These are phyloP conservation scores for Chalcosyrphus nemorum DNA, from an alignment of 2,888 invertebrate species.

Conservation along the genomic window DNA sequence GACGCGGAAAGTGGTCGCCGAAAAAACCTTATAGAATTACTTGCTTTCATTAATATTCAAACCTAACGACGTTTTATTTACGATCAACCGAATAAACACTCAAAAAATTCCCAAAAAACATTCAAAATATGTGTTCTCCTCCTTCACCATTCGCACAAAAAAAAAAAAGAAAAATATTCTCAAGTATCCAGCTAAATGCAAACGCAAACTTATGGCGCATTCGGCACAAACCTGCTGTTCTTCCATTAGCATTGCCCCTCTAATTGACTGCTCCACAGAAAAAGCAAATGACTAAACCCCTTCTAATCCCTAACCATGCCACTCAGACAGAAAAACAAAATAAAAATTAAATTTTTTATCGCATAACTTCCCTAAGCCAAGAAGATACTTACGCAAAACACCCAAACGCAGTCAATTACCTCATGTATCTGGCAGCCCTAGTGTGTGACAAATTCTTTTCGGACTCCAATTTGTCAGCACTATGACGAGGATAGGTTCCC, in stretches of 20 bases:
- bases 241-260: slow-evolving; percentile 40
- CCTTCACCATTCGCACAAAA: slow-evolving; percentile 10
- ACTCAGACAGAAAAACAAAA: too few relatives aligned
- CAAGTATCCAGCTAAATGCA: slow-evolving; percentile 24
- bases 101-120: slow-evolving; percentile 34
- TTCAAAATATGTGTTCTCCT: slow-evolving; percentile 35
- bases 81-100: slow-evolving; percentile 25
- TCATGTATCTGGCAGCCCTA: slow-evolving; percentile 16
- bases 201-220: slow-evolving; percentile 34
- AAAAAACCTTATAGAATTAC: not conserved
- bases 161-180: slow-evolving; percentile 1
- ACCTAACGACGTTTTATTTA: slow-evolving; percentile 35
- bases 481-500: slow-evolving; percentile 24
- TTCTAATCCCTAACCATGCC: not conserved
- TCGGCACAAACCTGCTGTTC: slow-evolving; percentile 21
- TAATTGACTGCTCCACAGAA: slow-evolving; percentile 36
- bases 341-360: too few relatives aligned
- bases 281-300: not conserved
- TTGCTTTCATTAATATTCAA: slow-evolving; percentile 37
- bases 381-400: slow-evolving; percentile 31
- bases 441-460: not conserved
- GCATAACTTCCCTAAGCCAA: slow-evolving; percentile 10
- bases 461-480: not conserved
- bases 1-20: not conserved
- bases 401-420: slow-evolving; percentile 38